Percentiles rank a stretch among this genome's conserved stretches.
Conservation (phyloP, 2,888 invertebrate species). For the Meghimatium bilineatum region DNA sequence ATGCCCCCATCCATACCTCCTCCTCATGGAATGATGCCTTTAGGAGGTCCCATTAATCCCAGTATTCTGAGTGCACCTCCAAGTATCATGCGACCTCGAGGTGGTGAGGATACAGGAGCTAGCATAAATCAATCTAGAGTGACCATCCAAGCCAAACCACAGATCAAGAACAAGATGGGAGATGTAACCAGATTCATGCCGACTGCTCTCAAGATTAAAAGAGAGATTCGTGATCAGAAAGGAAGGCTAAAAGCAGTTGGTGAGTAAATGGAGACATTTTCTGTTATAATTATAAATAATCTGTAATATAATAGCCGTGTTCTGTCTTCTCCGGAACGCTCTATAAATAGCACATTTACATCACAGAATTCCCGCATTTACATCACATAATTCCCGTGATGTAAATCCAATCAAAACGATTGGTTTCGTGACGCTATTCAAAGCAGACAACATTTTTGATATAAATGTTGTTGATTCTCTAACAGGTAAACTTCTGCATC, state of each 20-base stretch:
- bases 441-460: too few species aligned
- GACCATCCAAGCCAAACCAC: conserved; percentile 90
- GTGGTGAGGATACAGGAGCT: conserved; percentile 29
- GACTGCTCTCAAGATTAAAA: conserved; percentile 92
- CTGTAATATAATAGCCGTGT: too few species aligned
- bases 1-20: conserved; percentile 63
- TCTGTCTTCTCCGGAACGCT: too few species aligned
- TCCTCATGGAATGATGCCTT: conserved; percentile 55
- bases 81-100: conserved; percentile 84
- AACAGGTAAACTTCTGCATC: too few species aligned
- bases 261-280: conserved; percentile 48
- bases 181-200: conserved; percentile 97
- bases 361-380: too few species aligned
- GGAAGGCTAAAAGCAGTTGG: conserved; percentile 64
- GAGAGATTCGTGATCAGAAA: conserved; percentile 81
- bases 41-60: conserved; percentile 81
- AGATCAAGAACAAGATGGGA: conserved; percentile 83
- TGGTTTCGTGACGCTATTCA: too few species aligned
- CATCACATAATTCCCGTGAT: too few species aligned
- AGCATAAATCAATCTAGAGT: conserved; percentile 39
- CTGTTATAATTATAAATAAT: neutral
- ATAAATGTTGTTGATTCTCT: too few species aligned
- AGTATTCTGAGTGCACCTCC: conserved; percentile 90
- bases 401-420: too few species aligned
- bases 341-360: too few species aligned